Evolutionary conservation across 2,797 vertebrate genomes (phyloP), one percentile per base, ranked within the genome.

Genomic region (Pseudochromis fuscus): DNA sequence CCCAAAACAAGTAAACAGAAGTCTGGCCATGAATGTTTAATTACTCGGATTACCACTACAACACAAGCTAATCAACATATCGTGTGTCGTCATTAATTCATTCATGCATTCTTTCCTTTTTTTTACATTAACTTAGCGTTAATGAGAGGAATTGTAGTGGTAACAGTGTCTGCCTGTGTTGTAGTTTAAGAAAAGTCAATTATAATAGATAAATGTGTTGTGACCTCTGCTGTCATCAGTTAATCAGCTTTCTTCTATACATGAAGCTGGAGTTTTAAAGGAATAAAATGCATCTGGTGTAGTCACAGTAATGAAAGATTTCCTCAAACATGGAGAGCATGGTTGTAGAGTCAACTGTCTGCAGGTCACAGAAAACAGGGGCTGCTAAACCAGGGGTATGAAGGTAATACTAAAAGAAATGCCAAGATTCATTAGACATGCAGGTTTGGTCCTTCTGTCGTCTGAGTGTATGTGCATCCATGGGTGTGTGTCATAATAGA

Each of bases 401-500:
- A 15, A 69, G 12, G 55, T 53, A 11, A 30, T 21, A 37, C 46
- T 19, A 27, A 37, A 67, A 53, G 23, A 51, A 37, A 68, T 18
- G 35, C 2, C 16, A n/a, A 44, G 24, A 44, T 21, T 33, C n/a
- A 35, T 68, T 50, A 21, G 4, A 10, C 33, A 50, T 42, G 53
- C 3, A 37, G 31, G 19, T 25, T 27, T 44, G 8, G 5, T 56
- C 21, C 60, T 4, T 46, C 50, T 69, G 58, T 44, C 35, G 7
- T 19, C 21, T 57, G 7, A 11, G 52, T 62, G 13, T 49, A 9
- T 28, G 31, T 52, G 60, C 30, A 5, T 37, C n/a, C 21, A 19
- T 7, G 28, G n/a, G n/a, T 45, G 25, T 40, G 30, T 46, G 28
- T 51, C 53, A 4, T 62, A 46, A 83, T 55, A 68, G 57, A 84